Base-by-base conservation (phyloP, 2,113 vertebrate genomes). In the Labeo catla region DNA sequence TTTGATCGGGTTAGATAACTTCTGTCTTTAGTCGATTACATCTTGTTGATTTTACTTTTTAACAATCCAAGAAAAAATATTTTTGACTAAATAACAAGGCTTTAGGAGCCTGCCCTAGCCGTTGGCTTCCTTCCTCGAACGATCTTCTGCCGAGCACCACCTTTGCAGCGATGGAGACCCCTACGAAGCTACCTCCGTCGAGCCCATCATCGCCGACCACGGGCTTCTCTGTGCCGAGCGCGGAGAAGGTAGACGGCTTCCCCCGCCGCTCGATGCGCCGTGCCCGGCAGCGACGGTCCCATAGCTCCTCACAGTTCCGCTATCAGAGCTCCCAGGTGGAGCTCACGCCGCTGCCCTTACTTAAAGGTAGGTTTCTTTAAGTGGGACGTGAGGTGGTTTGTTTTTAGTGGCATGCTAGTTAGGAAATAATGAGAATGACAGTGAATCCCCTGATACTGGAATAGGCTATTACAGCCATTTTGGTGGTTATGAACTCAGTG, bases 311-410 rank as follows among this genome's bases (percentile, higher is more conserved):
- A 82, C 97, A 98, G 93, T 98, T 98, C 93, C 97, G 97, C 77
- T 97, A 97, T 91, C 97, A 97, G 95, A 97, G 97, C 93, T 97
- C 96, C 90, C 97, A 97, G 93, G 96, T 97, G 93, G 97, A 98
- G 93, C 95, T 98, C 84, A 97, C 96, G 0, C 94, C 97, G 0
- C 95, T 98, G 89, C 97, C 97, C 57, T 94, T 96, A 87, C 95
- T 98, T 89, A 98, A 97, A 97, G 97, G 97, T 98, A 93, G 93
- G 94, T 92, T 91, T 23, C 47, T 5, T 76, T 76, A 49, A 28
- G 74, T 83, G 65, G 43, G 23, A 39, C 63, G 11, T 52, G 47
- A 70, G 81, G 47, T 39, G 81, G 8, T 70, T 70, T 4, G 57
- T 19, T 52, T 66, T 9, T 28, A 39, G 21, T n/a, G 15, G n/a